Percentiles rank a stretch among this genome's conserved stretches.
Conservation (phyloP, 2,797 vertebrate genomes). For the Channa striata region DNA sequence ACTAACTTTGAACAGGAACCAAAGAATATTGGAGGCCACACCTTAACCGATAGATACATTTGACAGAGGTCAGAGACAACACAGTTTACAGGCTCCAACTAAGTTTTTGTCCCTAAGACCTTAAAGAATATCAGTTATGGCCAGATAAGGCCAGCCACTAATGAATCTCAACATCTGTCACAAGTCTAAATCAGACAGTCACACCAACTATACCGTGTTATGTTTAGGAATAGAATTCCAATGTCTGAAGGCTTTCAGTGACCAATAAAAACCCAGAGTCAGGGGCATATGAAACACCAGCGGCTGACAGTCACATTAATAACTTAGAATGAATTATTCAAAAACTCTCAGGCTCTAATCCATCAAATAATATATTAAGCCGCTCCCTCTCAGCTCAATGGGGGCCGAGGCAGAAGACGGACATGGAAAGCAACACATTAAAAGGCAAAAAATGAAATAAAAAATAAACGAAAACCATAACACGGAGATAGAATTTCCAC, state of each 20-base stretch:
- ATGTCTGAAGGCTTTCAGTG: conserved; percentile 75
- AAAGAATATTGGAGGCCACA: not conserved
- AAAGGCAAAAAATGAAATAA: conserved; percentile 40
- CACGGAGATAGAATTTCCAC: conserved; percentile 56
- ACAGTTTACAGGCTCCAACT: not conserved
- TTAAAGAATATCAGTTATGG: conserved; percentile 45
- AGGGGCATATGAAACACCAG: conserved; percentile 76
- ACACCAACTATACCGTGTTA: conserved; percentile 56
- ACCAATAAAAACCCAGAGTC: conserved; percentile 76
- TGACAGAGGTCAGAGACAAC: conserved; percentile 33
- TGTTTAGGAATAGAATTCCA: conserved; percentile 70
- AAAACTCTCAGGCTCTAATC: conserved; percentile 82
- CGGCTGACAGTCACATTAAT: conserved; percentile 83
- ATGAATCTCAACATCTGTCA: conserved; percentile 69
- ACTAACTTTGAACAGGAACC: not conserved
- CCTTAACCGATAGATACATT: not conserved
- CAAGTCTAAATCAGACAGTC: conserved; percentile 50
- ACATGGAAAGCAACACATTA: conserved; percentile 69
- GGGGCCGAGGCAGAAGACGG: conserved; percentile 68
- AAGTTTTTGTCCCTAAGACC: conserved; percentile 10
- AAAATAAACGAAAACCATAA: conserved; percentile 55
- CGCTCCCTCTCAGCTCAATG: conserved; percentile 67
- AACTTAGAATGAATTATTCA: conserved; percentile 83
- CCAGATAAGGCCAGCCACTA: conserved; percentile 31
- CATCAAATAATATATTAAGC: conserved; percentile 83